Evolutionary conservation across 2,797 vertebrate species (phyloP).

Genomic region (Tarsius wallacei): DNA sequence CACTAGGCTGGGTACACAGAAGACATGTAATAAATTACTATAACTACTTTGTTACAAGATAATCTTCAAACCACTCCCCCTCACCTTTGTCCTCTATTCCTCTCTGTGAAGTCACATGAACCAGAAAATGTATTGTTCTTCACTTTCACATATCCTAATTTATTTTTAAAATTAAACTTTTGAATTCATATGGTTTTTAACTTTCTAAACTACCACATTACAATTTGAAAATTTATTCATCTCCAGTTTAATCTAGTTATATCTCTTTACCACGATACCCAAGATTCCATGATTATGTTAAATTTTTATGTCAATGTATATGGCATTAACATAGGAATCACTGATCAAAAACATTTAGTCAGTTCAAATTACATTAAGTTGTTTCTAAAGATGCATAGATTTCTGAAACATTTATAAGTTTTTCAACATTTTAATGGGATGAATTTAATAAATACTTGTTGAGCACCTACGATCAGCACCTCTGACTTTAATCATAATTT

Average conservation of each 20-base stretch:
- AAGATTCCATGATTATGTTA: not conserved
- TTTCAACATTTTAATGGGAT: slow-evolving; percentile 27
- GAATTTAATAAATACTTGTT: not conserved
- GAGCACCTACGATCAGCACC: not conserved
- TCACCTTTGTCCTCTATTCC: not conserved
- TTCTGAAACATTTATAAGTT: not conserved
- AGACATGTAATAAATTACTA: not conserved
- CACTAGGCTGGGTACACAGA: not conserved
- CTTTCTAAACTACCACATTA: not conserved
- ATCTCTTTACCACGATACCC: not conserved
- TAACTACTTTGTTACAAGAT: slow-evolving; percentile 1
- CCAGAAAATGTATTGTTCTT: not conserved
- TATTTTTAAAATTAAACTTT: slow-evolving; percentile 7
- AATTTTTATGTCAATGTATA: not conserved
- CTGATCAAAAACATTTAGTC: not conserved
- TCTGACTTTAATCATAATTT: slow-evolving; percentile 52
- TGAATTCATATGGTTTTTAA: not conserved
- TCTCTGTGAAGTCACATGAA: not conserved
- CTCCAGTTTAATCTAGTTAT: not conserved
- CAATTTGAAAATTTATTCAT: not conserved
- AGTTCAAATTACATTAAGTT: slow-evolving; percentile 15
- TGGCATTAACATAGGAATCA: not conserved
- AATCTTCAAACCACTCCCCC: not conserved
- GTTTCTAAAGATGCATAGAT: slow-evolving; percentile 56
- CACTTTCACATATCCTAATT: slow-evolving; percentile 31